phyloP scores from a whole-genome alignment of 35 echinoderm and acorn worm species.

The Apostichopus japonicus region DNA sequence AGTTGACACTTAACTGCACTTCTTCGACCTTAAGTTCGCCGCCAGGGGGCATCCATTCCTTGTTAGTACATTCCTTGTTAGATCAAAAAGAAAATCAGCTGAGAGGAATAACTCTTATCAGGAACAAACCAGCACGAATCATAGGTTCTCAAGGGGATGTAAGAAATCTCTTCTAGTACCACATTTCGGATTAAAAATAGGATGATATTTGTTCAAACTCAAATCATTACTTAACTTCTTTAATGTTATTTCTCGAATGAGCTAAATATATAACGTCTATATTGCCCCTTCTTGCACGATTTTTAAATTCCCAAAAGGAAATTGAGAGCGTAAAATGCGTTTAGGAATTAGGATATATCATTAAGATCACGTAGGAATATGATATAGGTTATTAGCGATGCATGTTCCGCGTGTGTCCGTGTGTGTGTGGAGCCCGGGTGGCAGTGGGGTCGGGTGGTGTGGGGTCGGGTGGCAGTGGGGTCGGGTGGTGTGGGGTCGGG shows the following conservation, averaged over 20 bases:
- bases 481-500: too few species aligned
- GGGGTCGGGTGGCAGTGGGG: too few species aligned
- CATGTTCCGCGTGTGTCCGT: too few species aligned
- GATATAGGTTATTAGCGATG: too few species aligned
- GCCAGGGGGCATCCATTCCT: neutral
- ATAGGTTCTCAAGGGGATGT: neutral
- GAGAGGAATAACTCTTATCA: neutral
- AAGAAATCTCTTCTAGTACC: neutral
- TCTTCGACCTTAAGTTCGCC: conserved; percentile 22
- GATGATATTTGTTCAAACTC: neutral
- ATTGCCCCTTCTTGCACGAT: neutral
- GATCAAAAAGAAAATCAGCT: neutral
- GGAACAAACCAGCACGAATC: neutral
- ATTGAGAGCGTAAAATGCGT: neutral
- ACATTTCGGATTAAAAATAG: neutral
- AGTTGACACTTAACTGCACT: conserved; percentile 44
- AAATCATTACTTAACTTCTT: neutral
- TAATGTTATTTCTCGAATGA: neutral
- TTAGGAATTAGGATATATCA: neutral
- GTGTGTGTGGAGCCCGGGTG: too few species aligned
- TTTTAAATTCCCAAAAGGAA: neutral
- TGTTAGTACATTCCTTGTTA: neutral
- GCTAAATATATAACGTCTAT: neutral
- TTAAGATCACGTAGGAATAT: too few species aligned
- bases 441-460: too few species aligned